These are phyloP conservation scores for Dolichoris vasculosae DNA, from an alignment of 1,140 invertebrate species.

Conservation along the genomic window DNA sequence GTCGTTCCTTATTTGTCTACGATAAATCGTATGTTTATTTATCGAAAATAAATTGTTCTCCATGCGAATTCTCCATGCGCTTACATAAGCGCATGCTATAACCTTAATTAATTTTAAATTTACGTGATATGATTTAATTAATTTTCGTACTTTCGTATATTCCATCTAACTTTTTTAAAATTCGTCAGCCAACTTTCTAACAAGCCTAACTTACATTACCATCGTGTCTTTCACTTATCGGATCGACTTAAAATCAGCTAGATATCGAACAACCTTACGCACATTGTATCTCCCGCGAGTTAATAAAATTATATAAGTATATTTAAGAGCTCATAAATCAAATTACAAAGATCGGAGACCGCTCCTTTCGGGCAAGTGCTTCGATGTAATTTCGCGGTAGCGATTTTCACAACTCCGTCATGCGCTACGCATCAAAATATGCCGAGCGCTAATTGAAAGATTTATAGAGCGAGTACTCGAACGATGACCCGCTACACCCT, in stretches of 20 bases:
- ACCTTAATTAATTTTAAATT: not conserved
- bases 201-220: not conserved
- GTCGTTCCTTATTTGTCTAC: not conserved
- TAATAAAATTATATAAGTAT: conserved; percentile 24
- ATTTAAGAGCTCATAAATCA: conserved; percentile 17
- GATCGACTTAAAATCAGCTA: not conserved
- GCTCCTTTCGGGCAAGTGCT: not conserved
- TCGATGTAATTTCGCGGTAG: not conserved
- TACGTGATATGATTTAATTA: conserved; percentile 4
- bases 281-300: not conserved
- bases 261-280: conserved; percentile 1
- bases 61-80: not conserved
- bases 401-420: not conserved
- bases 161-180: not conserved
- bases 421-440: not conserved
- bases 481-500: not conserved
- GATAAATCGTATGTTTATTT: not conserved
- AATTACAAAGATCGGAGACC: not conserved
- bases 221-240: conserved; percentile 7
- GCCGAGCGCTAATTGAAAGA: conserved; percentile 6
- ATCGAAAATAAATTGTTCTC: not conserved
- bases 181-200: not conserved
- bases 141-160: not conserved
- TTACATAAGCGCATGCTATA: not conserved
- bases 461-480: not conserved